Evolutionary conservation across 2,797 vertebrate species (phyloP).

Genomic region (Garrulus glandarius): DNA sequence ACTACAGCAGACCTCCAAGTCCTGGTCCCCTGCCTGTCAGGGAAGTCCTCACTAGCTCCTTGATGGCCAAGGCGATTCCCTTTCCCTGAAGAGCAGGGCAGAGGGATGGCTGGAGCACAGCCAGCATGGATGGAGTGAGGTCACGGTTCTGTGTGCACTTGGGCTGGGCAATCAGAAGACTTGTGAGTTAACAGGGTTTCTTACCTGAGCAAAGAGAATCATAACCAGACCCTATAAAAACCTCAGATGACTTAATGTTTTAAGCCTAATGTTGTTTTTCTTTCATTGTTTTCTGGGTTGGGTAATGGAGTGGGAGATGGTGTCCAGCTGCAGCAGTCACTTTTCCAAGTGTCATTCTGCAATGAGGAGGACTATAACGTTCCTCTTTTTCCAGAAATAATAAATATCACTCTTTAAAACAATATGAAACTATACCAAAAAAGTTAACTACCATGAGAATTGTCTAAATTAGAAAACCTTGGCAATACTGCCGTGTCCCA

Average conservation of each 20-base stretch:
- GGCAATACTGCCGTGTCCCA: background rate
- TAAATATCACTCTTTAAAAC: background rate
- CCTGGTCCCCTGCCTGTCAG: background rate
- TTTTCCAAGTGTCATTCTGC: background rate
- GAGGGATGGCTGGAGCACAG: background rate
- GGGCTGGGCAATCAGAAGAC: background rate
- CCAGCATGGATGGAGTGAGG: background rate
- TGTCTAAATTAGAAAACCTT: background rate
- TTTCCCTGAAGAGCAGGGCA: background rate
- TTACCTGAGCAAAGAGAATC: background rate
- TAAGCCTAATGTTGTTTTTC: rapidly evolving
- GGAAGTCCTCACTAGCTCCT: background rate
- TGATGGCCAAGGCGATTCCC: background rate
- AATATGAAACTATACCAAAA: background rate
- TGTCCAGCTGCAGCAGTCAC: background rate
- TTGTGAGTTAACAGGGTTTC: background rate
- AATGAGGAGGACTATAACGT: background rate
- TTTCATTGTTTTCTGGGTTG: background rate
- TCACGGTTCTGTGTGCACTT: background rate
- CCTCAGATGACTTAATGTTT: background rate
- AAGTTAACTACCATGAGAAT: background rate
- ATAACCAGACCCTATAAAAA: background rate
- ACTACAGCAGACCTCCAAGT: background rate
- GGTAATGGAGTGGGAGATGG: background rate
- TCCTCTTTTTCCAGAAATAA: background rate